Percentiles rank a stretch among this genome's conserved stretches.
Evolutionary conservation across 2,888 invertebrate species (phyloP).

Genomic region (Andrena camellia): DNA sequence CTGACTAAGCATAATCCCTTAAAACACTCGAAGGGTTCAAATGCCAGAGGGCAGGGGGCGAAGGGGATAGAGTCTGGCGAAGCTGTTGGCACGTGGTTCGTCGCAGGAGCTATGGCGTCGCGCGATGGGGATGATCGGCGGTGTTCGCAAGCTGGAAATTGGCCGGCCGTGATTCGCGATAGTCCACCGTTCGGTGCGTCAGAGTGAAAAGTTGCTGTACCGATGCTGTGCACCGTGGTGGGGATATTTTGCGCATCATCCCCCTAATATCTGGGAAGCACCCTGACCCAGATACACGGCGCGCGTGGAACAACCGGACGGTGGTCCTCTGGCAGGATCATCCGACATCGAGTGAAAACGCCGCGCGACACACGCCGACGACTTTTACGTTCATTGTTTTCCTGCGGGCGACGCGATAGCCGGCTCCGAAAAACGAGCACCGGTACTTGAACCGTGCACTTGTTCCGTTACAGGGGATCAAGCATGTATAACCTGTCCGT

Average conservation of each 20-base stretch:
- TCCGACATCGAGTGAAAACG: constrained; percentile 41
- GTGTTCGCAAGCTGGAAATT: constrained; percentile 31
- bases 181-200: constrained; percentile 36
- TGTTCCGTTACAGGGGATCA: too few species aligned
- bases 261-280: constrained; percentile 82
- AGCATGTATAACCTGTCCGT: too few species aligned
- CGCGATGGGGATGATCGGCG: constrained; percentile 1
- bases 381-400: constrained; percentile 15
- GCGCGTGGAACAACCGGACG: constrained; percentile 56
- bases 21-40: background rate
- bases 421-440: background rate
- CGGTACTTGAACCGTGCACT: background rate
- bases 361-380: constrained; percentile 13
- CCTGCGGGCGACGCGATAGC: background rate
- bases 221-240: constrained; percentile 71
- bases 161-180: constrained; percentile 43
- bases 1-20: too few species aligned
- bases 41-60: background rate
- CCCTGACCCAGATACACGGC: constrained; percentile 80
- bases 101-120: background rate
- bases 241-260: constrained; percentile 84
- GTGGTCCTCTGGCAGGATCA: constrained; percentile 45
- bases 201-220: constrained; percentile 58
- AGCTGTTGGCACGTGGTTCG: constrained; percentile 18
- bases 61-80: background rate